These are phyloP conservation scores for Diprion similis DNA, from an alignment of 1,140 invertebrate species.

Conservation along the genomic window DNA sequence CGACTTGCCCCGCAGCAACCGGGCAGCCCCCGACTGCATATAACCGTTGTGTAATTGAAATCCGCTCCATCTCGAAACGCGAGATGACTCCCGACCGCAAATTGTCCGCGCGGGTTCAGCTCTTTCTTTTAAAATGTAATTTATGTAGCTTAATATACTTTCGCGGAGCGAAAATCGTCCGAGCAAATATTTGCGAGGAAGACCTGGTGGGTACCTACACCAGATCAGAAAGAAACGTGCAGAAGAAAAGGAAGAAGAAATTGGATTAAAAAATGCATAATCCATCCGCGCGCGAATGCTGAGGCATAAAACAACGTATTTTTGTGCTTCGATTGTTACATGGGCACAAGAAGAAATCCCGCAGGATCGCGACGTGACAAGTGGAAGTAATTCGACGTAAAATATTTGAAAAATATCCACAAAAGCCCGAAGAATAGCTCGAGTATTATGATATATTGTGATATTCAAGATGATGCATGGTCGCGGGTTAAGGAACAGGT, in stretches of 20 bases:
- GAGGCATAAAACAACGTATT: too few relatives aligned
- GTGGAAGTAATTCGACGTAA: slow-evolving; percentile 2
- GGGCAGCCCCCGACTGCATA: slow-evolving; percentile 34
- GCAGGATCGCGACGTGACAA: background rate
- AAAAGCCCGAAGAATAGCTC: slow-evolving; percentile 10
- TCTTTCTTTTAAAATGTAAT: slow-evolving; percentile 6
- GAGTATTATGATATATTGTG: slow-evolving; percentile 16
- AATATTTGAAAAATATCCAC: slow-evolving; percentile 17
- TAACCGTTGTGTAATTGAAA: slow-evolving; percentile 60
- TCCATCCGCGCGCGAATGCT: too few relatives aligned
- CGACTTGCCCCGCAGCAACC: slow-evolving; percentile 12
- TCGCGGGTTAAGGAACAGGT: background rate
- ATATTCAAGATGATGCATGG: slow-evolving; percentile 15
- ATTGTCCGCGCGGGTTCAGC: slow-evolving; percentile 35
- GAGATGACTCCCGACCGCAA: slow-evolving; percentile 48
- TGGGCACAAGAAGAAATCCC: background rate
- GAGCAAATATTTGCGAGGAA: too few relatives aligned
- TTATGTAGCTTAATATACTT: background rate
- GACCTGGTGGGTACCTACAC: too few relatives aligned
- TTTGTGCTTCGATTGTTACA: too few relatives aligned
- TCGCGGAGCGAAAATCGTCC: background rate
- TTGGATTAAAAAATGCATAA: too few relatives aligned
- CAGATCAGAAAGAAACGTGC: too few relatives aligned
- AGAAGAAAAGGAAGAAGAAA: too few relatives aligned
- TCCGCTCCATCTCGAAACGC: slow-evolving; percentile 43